Percentiles rank a stretch among this genome's conserved stretches.
Evolutionary conservation across 1,140 invertebrate species (phyloP).

Genomic region (Drosophila parabipectinata): DNA sequence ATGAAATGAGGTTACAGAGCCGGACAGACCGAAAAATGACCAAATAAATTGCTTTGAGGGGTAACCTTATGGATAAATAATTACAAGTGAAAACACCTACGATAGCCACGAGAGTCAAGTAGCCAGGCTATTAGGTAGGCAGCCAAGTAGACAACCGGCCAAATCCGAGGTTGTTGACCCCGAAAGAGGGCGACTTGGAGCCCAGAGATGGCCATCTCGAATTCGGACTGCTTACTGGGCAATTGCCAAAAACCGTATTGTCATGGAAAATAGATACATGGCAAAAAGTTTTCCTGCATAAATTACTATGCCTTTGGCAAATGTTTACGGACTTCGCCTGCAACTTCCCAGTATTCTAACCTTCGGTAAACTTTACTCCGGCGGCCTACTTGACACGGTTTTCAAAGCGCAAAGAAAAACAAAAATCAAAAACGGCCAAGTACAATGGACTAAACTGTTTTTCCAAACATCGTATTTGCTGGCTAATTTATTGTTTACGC

Average conservation of each 20-base stretch:
- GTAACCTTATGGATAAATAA: slow-evolving; percentile 73
- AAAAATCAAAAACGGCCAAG: slow-evolving; percentile 42
- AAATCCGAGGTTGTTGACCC: slow-evolving; percentile 56
- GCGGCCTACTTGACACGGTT: slow-evolving; percentile 60
- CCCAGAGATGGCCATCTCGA: slow-evolving; percentile 53
- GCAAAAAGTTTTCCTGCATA: slow-evolving; percentile 58
- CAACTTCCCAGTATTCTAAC: slow-evolving; percentile 18
- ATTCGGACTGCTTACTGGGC: slow-evolving; percentile 55
- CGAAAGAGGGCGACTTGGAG: slow-evolving; percentile 17
- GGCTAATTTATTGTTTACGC: slow-evolving; percentile 76
- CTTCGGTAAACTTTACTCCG: slow-evolving; percentile 5
- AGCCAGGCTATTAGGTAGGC: slow-evolving; percentile 43
- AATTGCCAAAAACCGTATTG: slow-evolving; percentile 64
- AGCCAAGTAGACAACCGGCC: slow-evolving; percentile 22
- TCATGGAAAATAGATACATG: slow-evolving; percentile 66
- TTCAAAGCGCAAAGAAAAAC: slow-evolving; percentile 12
- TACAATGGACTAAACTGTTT: slow-evolving; percentile 58
- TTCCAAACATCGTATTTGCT: slow-evolving; percentile 64
- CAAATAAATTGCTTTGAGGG: slow-evolving; percentile 40
- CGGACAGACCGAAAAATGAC: slow-evolving; percentile 32
- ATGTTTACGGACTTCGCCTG: slow-evolving; percentile 33
- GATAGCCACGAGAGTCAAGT: slow-evolving; percentile 58
- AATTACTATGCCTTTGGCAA: slow-evolving; percentile 44
- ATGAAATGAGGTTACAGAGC: slow-evolving; percentile 49
- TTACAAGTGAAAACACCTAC: slow-evolving; percentile 79